Evolutionary conservation across 2,797 vertebrate species (phyloP).

Genomic region (Synanceia verrucosa): DNA sequence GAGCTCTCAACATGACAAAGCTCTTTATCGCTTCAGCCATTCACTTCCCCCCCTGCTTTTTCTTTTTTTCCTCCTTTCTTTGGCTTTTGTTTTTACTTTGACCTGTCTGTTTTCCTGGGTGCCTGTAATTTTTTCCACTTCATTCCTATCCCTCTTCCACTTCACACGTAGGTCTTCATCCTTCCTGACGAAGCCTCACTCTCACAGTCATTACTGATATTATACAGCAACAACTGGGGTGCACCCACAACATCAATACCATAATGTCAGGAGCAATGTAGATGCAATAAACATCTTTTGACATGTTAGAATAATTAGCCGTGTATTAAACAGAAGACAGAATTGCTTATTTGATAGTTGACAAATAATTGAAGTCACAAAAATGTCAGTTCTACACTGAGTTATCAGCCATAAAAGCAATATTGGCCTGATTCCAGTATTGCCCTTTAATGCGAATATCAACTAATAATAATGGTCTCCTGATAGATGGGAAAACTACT

Average conservation of each 20-base stretch:
- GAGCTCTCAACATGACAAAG: constrained; percentile 24
- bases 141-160: constrained; percentile 44
- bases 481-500: neutral
- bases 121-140: constrained; percentile 47
- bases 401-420: constrained; percentile 2
- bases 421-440: neutral
- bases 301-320: neutral
- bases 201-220: constrained; percentile 23
- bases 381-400: neutral
- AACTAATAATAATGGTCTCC: constrained; percentile 8
- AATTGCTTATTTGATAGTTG: neutral
- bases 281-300: neutral
- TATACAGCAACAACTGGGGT: neutral
- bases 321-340: neutral
- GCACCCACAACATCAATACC: constrained; percentile 3
- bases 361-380: constrained; percentile 1
- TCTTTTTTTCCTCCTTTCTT: constrained; percentile 25
- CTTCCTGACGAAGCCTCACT: constrained; percentile 12
- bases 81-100: constrained; percentile 45
- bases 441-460: neutral
- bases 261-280: neutral
- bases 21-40: constrained; percentile 30
- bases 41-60: constrained; percentile 43
- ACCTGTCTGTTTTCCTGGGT: constrained; percentile 56
- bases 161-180: constrained; percentile 47